Evolutionary conservation across 2,797 vertebrate genomes (phyloP).

Genomic region (Benthosema pterotum): DNA sequence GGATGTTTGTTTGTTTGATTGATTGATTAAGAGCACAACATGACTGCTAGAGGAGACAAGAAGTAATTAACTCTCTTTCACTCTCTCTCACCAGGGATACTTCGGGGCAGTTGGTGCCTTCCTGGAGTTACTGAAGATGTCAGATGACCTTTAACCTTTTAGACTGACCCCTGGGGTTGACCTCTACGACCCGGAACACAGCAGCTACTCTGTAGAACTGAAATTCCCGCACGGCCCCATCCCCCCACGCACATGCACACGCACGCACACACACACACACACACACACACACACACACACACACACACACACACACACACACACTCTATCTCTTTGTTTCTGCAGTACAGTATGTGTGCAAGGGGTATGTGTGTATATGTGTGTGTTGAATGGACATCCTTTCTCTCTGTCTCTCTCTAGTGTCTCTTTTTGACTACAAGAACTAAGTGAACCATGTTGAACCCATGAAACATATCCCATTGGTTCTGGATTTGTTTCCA

Average conservation of each 20-base stretch:
- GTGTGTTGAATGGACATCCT: too few species aligned
- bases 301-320: conserved; percentile 5
- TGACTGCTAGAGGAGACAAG: too few species aligned
- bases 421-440: background rate
- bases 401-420: background rate
- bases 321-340: conserved; percentile 22
- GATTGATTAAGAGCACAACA: too few species aligned
- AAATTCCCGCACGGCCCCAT: too few species aligned
- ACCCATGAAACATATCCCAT: too few species aligned
- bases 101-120: conserved; percentile 92
- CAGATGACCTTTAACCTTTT: conserved; percentile 79
- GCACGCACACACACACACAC: background rate
- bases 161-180: conserved; percentile 3
- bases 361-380: background rate
- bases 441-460: too few species aligned
- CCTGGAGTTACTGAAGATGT: conserved; percentile 88
- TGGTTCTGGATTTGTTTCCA: too few species aligned
- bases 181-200: background rate
- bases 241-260: background rate
- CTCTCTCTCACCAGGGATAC: conserved; percentile 81
- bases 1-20: too few species aligned
- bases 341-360: background rate
- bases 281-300: background rate
- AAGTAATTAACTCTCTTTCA: background rate
- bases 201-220: background rate